Evolutionary conservation across 2,113 vertebrate genomes (phyloP), one percentile per base, ranked within the genome.

Genomic region (Natator depressus): DNA sequence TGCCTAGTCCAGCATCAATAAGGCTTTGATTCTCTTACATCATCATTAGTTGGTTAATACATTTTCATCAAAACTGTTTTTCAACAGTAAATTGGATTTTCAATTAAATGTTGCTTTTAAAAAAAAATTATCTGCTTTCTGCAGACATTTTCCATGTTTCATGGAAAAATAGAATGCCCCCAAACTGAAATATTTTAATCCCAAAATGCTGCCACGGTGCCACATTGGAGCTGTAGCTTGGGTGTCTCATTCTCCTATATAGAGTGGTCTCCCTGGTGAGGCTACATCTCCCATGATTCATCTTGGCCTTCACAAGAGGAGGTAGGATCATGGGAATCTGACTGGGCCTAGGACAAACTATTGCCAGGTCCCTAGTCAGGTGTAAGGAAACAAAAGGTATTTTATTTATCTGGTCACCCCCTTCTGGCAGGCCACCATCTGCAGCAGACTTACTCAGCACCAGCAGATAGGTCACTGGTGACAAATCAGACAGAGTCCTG

Each of bases 121-220:
- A 16, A n/a, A n/a, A 35, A 47, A 19, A 3, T 2, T 5, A 49
- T 7, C 8, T 13, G 19, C 0, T 87, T 89, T 72, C 54, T 62
- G 59, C 82, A 35, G 49, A 84, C 87, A 82, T 84, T 25, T 0
- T 1, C 11, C 2, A 22, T 10, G 0, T 13, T 62, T 55, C n/a
- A 82, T 17, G 35, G 35, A 38, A 82, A 82, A 55, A 54, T 14
- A 31, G 5, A 13, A 62, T 24, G 6, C 11, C 42, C 13, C 10
- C 14, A 25, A 82, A 22, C 46, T 12, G 7, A 25, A 46, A 17
- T 19, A 29, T 82, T 82, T 57, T 57, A 17, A 82, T 82, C 27
- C 38, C 19, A 11, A 49, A 62, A 84, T 49, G 10, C 5, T 62
- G 82, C 19, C 31, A 59, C 6, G 22, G 82, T 25, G n/a, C 25